Evolutionary conservation across 37 sponge, comb jelly and placozoan species (phyloP), one percentile per base, ranked within the genome.

Genomic region (Haliclona indistincta): DNA sequence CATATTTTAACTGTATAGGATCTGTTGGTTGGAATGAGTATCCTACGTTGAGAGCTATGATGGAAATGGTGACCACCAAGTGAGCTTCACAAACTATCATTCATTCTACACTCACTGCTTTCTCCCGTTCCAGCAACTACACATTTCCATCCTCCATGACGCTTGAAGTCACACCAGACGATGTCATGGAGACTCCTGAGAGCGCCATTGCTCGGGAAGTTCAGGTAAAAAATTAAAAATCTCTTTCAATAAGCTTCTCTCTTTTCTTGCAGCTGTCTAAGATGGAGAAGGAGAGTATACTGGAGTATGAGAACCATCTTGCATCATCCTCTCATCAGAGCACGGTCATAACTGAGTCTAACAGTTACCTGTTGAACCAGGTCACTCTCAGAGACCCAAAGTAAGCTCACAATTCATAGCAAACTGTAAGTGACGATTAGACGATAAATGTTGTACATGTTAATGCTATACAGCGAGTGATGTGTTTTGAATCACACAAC

Each of bases 41-140:
- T 71, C 95, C 98, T 20, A 86, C 85, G 15, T 75, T 97, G 37
- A 36, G 86, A 15, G 83, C 89, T 1, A 73, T 97, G 79, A 97
- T 97, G 98, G 95, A 94, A 67, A 97, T 97, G 98, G 95, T 97
- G 3, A 97, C 91, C 79, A 97, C 98, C 28, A 86, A 67, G 78
- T 70, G 20, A 61, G 55, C 13, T 34, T 38, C 42, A 64, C 32
- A 38, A 23, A 2, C 43, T n/a, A 15, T 10, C 23, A 20, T 32
- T 32, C 61, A 6, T 15, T 32, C 29, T 58, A 6, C 61, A 58
- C 7, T 58, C 29, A 58, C 4, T 58, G 61, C 61, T 10, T 32
- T 32, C 61, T 32, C 6, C 17, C 41, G 17, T 43, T 28, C n/a
- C 63, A 87, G 75, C 65, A 91, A 30, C 54, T 95, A 95, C 38